A percentile compares a stretch with the other conserved stretches of the same genome.
Conservation (phyloP, 2,797 vertebrate species). For the Selene dorsalis region DNA sequence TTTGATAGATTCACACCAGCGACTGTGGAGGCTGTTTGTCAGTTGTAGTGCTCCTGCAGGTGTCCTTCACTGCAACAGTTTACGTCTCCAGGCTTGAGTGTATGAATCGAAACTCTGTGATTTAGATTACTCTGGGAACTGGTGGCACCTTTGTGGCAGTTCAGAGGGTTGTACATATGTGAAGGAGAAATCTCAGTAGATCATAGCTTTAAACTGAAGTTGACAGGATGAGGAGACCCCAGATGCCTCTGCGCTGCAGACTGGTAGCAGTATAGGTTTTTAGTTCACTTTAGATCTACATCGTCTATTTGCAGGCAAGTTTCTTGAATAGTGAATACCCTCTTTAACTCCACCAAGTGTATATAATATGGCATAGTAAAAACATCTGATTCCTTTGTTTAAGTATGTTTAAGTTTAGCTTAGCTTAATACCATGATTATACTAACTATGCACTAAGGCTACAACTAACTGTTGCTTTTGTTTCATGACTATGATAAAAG, state of each 20-base stretch:
- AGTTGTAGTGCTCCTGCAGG: constrained; percentile 14
- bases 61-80: constrained; percentile 34
- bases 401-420: background rate
- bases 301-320: background rate
- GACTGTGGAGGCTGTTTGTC: constrained; percentile 47
- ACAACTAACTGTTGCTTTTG: background rate
- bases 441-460: background rate
- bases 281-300: constrained; percentile 10
- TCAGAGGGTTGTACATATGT: background rate
- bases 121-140: constrained; percentile 6
- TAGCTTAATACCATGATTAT: background rate
- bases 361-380: background rate
- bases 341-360: background rate
- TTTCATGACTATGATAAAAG: background rate
- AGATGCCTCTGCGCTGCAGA: background rate
- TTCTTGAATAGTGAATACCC: background rate
- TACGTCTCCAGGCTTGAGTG: background rate
- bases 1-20: constrained; percentile 51
- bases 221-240: constrained; percentile 7
- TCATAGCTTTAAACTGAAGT: background rate
- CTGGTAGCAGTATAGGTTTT: background rate
- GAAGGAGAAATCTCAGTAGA: constrained; percentile 1
- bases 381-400: background rate
- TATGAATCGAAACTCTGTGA: background rate
- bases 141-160: constrained; percentile 1